Conservation (phyloP, 2,113 vertebrate genomes). For the Athene cunicularia region DNA sequence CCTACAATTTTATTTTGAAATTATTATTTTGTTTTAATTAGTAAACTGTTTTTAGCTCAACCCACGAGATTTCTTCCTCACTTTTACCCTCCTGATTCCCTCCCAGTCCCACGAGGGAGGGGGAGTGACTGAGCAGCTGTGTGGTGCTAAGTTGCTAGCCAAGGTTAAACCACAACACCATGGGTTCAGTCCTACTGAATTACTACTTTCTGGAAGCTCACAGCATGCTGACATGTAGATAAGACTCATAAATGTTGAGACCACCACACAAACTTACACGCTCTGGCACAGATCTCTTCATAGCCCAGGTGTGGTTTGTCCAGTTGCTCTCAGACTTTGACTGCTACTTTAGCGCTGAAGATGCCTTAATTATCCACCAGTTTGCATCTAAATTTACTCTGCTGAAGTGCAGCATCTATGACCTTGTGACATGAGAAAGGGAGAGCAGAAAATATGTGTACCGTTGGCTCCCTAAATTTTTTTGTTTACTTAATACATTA, state of each 20-base stretch:
- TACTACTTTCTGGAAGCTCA: not conserved
- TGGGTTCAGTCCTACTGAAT: not conserved
- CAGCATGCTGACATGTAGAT: not conserved
- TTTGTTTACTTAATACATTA: not conserved
- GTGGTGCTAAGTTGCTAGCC: not conserved
- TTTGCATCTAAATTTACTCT: not conserved
- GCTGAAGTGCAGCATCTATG: not conserved
- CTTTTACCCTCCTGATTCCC: not conserved
- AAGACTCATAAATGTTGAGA: not conserved
- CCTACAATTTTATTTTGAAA: not conserved
- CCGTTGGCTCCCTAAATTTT: not conserved
- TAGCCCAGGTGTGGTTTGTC: not conserved
- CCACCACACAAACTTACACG: not conserved
- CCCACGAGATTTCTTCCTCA: not conserved
- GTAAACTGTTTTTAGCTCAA: not conserved
- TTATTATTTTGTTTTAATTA: not conserved
- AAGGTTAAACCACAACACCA: not conserved
- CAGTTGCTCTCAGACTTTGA: not conserved
- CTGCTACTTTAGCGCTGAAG: not conserved
- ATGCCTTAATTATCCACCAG: not conserved
- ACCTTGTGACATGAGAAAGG: not conserved
- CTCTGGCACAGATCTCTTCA: not conserved
- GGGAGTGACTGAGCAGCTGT: too few species aligned
- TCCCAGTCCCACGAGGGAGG: too few species aligned
- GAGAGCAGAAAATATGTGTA: not conserved